phyloP scores from a whole-genome alignment of 2,888 invertebrate genomes.

The Eugnorisma glareosa region DNA sequence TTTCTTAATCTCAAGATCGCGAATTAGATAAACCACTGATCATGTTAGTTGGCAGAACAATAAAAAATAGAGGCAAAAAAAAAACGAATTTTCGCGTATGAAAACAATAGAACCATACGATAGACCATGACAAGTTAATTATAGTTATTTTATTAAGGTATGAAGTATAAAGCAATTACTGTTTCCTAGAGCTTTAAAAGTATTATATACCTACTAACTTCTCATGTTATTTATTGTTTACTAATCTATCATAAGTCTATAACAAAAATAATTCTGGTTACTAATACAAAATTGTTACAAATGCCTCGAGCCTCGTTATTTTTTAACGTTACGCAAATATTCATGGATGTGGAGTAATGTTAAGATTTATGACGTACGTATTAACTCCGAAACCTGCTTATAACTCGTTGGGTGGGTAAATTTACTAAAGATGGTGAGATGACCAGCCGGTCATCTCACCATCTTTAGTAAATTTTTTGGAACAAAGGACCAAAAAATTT shows the following conservation, averaged over 20 bases:
- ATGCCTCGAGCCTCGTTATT: neutral
- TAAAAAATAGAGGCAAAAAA: neutral
- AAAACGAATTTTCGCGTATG: neutral
- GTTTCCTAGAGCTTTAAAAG: neutral
- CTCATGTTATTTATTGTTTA: neutral
- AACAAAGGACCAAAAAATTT: constrained; percentile 20
- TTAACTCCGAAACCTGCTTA: neutral
- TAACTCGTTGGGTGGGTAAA: neutral
- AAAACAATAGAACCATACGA: neutral
- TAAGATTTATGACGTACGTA: neutral
- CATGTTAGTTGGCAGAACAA: neutral
- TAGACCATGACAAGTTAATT: constrained; percentile 30
- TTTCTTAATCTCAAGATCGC: constrained; percentile 37
- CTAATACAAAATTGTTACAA: neutral
- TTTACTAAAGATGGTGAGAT: no score
- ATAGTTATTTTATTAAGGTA: constrained; percentile 19
- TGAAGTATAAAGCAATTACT: neutral
- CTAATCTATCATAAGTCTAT: neutral
- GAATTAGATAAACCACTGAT: constrained; percentile 32
- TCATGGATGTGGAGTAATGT: neutral
- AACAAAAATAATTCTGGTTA: neutral
- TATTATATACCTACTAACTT: neutral
- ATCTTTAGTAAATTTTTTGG: neutral
- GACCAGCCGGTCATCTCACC: neutral
- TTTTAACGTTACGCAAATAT: neutral